A percentile compares a stretch with the other conserved stretches of the same genome.
Conservation (phyloP, 2,797 vertebrate species). For the Enteromius thamalakanensis region DNA sequence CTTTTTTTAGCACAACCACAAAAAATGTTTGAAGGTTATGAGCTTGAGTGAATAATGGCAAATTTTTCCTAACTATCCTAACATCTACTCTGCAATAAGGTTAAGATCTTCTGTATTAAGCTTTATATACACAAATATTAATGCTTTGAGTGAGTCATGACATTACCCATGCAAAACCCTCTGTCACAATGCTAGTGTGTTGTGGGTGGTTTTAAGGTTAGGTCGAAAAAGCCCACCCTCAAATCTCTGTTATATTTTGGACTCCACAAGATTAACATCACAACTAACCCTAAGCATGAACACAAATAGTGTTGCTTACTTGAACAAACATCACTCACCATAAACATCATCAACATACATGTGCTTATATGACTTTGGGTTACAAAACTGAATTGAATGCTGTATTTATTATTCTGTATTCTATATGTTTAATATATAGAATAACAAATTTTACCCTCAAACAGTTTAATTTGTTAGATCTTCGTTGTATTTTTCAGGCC, state of each 20-base stretch:
- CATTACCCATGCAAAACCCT: not conserved
- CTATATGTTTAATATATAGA: not conserved
- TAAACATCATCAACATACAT: not conserved
- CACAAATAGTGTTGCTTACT: not conserved
- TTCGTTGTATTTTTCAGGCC: not conserved
- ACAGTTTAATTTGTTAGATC: not conserved
- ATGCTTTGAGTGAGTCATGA: not conserved
- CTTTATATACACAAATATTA: not conserved
- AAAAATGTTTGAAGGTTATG: not conserved
- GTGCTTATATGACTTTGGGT: too few species aligned
- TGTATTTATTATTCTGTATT: not conserved
- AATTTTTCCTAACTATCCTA: too few species aligned
- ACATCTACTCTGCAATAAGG: not conserved
- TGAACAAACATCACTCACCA: not conserved
- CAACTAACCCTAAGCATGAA: not conserved
- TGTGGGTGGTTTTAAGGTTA: conserved; percentile 9
- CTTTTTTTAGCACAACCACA: not conserved
- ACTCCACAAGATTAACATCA: not conserved
- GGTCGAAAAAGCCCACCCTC: conserved; percentile 8
- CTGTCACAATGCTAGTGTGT: not conserved
- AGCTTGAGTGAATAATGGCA: not conserved
- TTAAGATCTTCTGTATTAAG: not conserved
- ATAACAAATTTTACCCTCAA: not conserved
- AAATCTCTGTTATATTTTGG: not conserved
- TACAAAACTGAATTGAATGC: not conserved